Evolutionary conservation across 2,888 invertebrate species (phyloP), one percentile per base, ranked within the genome.

Genomic region (Sturmia bella): DNA sequence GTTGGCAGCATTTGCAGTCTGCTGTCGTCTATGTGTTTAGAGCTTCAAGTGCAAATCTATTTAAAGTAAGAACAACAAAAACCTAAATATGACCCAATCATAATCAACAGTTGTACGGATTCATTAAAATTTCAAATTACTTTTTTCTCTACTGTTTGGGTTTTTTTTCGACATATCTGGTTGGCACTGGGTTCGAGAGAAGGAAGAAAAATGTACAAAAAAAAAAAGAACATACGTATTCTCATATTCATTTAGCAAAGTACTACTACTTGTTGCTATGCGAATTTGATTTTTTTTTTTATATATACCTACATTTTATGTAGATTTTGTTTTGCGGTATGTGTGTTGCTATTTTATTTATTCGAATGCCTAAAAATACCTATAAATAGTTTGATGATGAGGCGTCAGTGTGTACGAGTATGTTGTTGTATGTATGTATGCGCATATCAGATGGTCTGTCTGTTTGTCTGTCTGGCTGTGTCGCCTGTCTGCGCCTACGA

Each of bases 211-310:
- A 37, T 13, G 27, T 63, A 61, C 3, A 54, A 15, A 37, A 54
- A 41, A 19, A 24, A 41, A 41, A 17, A 37, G 21, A 54, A 21
- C 32, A 27, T 27, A 41, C 54, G 32, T 12, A 45, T 32, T 21
- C 54, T 27, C 32, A 72, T 39, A 68, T 21, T 17, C 21, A 54
- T 21, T n/a, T 7, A 45, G 1, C 43, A 11, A 21, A n/a, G 41
- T 68, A 69, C 76, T 68, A 69, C 76, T 63, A 81, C 77, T 81
- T 81, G 81, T 81, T 81, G 77, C 81, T 73, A 81, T 68, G 73
- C 81, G 41, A 73, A 66, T 45, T 41, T 15, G 69, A 15, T 7
- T 41, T 37, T 57, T 61, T 43, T 54, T 15, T 39, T 43, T 50
- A 2, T 41, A 19, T 74, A n/a, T n/a, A n/a, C n/a, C n/a, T n/a